Conservation (phyloP, 2,888 invertebrate species). For the Microctonus aethiopoides region DNA sequence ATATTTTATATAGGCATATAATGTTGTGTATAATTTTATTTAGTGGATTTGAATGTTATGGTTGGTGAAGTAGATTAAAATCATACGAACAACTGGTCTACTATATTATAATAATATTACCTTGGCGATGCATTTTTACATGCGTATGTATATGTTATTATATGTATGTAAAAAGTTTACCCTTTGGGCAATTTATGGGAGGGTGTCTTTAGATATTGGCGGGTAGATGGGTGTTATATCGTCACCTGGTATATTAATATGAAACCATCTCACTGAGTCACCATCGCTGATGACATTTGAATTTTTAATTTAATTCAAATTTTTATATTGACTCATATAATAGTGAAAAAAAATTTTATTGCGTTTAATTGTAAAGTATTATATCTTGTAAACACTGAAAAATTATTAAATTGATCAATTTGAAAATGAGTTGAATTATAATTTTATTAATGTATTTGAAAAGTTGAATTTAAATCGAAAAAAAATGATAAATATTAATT, state of each 20-base stretch:
- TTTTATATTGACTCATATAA: background rate
- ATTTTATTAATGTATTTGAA: too few species aligned
- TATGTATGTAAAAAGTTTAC: too few species aligned
- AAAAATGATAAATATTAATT: too few species aligned
- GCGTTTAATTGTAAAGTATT: background rate
- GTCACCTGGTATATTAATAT: conserved; percentile 19
- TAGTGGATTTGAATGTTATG: background rate
- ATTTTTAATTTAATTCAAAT: too few species aligned
- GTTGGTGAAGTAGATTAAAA: conserved; percentile 17
- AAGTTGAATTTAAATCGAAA: too few species aligned
- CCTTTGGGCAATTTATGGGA: background rate
- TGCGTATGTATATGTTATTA: background rate
- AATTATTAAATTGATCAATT: too few species aligned
- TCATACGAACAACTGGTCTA: conserved; percentile 24
- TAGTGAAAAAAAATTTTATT: background rate
- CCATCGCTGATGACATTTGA: too few species aligned
- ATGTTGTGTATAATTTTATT: background rate
- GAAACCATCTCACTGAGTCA: conserved; percentile 18
- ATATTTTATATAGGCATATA: background rate
- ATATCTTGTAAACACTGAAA: too few species aligned
- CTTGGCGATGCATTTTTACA: background rate
- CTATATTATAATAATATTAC: background rate
- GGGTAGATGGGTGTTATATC: conserved; percentile 6
- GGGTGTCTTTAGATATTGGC: background rate
- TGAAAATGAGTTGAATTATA: too few species aligned